Evolutionary conservation across 2,888 invertebrate genomes (phyloP), one percentile per base, ranked within the genome.

Genomic region (Papilio gigon): DNA sequence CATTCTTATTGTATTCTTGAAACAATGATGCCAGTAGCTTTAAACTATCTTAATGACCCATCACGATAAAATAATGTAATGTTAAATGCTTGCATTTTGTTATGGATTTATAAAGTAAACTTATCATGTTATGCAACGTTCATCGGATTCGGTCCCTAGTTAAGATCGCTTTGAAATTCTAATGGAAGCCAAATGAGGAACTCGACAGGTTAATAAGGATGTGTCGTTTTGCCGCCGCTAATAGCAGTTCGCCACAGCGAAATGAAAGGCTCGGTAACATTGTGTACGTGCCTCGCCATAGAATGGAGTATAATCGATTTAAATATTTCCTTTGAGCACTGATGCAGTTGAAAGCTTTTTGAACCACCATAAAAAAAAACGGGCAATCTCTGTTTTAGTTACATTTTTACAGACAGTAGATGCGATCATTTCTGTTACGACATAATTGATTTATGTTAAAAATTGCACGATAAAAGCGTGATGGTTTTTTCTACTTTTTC

Each of bases 141-240:
- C n/a, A 14, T 20, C 37, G 27, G 27, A 40, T 40, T 12, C 20
- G 30, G 27, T 20, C 20, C 58, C 44, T 33, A 3, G 33, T 44
- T 14, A 35, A 59, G 59, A 35, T 44, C 59, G 37, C 50, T 60
- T 50, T 50, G 35, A 66, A 66, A 50, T 50, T 66, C 60, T 60
- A 66, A 66, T 50, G 60, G 50, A 60, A 20, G 12, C 22, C 37
- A 66, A 50, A 60, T 60, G 66, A 50, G 50, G 35, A 27, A 47
- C 59, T 35, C 17, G 66, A 60, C 66, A 50, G 37, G 47, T 66
- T 66, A 66, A 66, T 66, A 66, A 60, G 66, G 66, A 66, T 66
- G 50, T 66, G 27, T 50, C 50, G 2, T 37, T 44, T 66, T 60
- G 11, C 42, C 50, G 50, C 60, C 66, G 25, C 37, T 66, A 66